Base-by-base conservation (phyloP, 1,140 invertebrate species). In the Halictus rubicundus region DNA sequence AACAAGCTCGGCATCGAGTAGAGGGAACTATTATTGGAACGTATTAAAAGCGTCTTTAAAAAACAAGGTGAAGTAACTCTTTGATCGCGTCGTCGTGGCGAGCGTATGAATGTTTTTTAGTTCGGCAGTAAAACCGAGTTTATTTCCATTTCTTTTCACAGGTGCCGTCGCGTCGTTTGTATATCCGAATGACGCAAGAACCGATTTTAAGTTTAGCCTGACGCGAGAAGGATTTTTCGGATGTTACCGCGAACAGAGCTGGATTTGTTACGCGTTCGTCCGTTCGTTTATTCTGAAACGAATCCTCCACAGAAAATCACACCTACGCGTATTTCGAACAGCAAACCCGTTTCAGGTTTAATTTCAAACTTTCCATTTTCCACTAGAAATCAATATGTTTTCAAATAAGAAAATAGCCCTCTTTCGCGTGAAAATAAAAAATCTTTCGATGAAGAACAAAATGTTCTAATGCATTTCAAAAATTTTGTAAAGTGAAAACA, bases 141-240 rank as follows among this genome's bases (percentile, higher is more conserved):
- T 77, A 77, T 77, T 70, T 61, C 27, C 21, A 70, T 70, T 70
- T 70, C 42, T 49, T 70, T 77, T 77, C 57, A 61, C n/a, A 37
- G 39, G 60, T 61, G n/a, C 27, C 57, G 12, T 32, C 32, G 21
- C 42, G 21, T 12, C 39, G 14, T 12, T 32, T 46, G 37, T 46
- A 23, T 69, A 46, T 32, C 37, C 21, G 54, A 61, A 37, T 77
- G 75, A 77, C 66, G 75, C 27, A 77, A 69, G 66, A 49, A n/a
- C 39, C 27, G 54, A 77, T 76, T n/a, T 76, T 32, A 77, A 70
- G 60, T 70, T 61, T 77, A 70, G 75, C 49, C 70, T 23, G 65
- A 76, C 65, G 37, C 9, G 65, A 2, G 25, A 61, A 77, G 21
- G 25, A 61, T 69, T 37, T 60, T 52, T 49, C 12, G 37, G 12